Evolutionary conservation across 2,888 invertebrate genomes (phyloP).

Genomic region (Anoncus sp.): DNA sequence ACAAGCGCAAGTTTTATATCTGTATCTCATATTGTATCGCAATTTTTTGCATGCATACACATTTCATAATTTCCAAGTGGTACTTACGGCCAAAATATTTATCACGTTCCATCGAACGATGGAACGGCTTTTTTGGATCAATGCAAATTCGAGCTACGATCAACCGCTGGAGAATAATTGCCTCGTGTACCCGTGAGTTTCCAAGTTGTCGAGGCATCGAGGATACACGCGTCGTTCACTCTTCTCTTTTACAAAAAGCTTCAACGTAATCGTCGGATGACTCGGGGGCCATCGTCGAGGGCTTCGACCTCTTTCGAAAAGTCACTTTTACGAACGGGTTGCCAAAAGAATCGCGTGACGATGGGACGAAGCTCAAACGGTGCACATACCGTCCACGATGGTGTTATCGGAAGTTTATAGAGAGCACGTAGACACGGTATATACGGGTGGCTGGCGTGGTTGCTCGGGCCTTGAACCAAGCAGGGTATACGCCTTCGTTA

Average conservation of each 20-base stretch:
- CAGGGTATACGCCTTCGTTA: constrained; percentile 59
- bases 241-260: constrained; percentile 20
- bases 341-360: constrained; percentile 76
- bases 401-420: constrained; percentile 73
- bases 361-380: constrained; percentile 48
- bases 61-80: too few relatives aligned
- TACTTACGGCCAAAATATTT: too few relatives aligned
- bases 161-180: too few relatives aligned
- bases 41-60: too few relatives aligned
- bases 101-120: too few relatives aligned
- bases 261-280: constrained; percentile 16
- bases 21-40: too few relatives aligned
- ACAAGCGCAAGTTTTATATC: too few relatives aligned
- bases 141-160: too few relatives aligned
- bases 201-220: constrained; percentile 17
- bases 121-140: too few relatives aligned
- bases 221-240: constrained; percentile 52
- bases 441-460: constrained; percentile 57
- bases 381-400: constrained; percentile 45
- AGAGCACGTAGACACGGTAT: constrained; percentile 77
- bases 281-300: constrained; percentile 26
- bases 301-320: constrained; percentile 61
- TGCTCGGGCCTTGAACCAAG: constrained; percentile 35
- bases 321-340: constrained; percentile 55
- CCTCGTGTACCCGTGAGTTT: too few relatives aligned